Evolutionary conservation across 2,888 invertebrate species (phyloP), one percentile per base, ranked within the genome.

Genomic region (Cryptus viduatorius): DNA sequence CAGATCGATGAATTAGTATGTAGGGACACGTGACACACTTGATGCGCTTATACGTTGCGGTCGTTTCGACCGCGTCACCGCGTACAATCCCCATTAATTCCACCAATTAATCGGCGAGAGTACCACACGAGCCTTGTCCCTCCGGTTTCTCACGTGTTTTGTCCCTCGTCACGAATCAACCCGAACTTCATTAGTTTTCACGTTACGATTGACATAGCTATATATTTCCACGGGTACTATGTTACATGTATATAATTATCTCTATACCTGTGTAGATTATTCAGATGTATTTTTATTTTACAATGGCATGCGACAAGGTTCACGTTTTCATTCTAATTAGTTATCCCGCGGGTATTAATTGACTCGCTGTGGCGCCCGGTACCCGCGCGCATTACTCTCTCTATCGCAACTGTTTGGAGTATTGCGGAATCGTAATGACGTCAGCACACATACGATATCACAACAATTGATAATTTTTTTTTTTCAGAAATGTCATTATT

Each of bases 1-100:
- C 78, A 64, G 71, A 80, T 83, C 84, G 82, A 78, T 82, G 77
- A 82, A 82, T 81, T 82, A 82, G 78, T 75, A 80, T 76, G 79
- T 76, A 76, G 69, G 59, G 80, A 83, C 83, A 80, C 83, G 83
- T 65, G 83, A 83, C 61, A 77, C 69, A 67, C 56, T 77, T 73
- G 81, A 75, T 69, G 73, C 72, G 72, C 68, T 69, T 78, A 77
- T 73, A 77, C 65, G 67, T 50, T 19, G 79, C 65, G 79, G 71
- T 76, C 61, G 59, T 16, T 19, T 29, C 75, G 83, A 72, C 53
- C 69, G 53, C 76, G 71, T 29, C 16, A 59, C 29, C 59, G 12
- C 44, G 75, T 19, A 72, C 75, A 83, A 50, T n/a, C 65, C 67
- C 65, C 79, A 83, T 83, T 83, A 72, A 80, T 80, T 76, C 68